Conservation (phyloP, 1,140 invertebrate genomes). For the Pogonomyrmex californicus region DNA sequence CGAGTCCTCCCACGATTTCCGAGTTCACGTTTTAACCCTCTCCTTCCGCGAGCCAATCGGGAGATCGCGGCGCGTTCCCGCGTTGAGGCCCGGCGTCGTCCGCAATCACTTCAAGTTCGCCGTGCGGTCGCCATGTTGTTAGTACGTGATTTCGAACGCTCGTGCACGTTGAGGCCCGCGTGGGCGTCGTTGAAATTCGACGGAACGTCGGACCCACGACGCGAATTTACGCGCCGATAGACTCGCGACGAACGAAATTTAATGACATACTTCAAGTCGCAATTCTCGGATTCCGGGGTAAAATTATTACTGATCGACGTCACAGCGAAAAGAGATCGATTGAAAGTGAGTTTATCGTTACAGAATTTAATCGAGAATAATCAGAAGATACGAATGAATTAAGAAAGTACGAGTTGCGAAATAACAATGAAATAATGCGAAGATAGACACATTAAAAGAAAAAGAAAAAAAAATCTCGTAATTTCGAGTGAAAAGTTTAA, state of each 20-base stretch:
- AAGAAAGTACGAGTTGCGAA: not conserved
- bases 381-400: not conserved
- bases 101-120: constrained; percentile 59
- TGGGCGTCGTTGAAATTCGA: constrained; percentile 12
- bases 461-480: not conserved
- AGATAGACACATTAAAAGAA: not conserved
- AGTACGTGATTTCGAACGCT: constrained; percentile 68
- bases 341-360: not conserved
- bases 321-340: not conserved
- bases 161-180: not conserved
- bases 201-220: constrained; percentile 18
- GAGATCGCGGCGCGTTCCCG: constrained; percentile 65
- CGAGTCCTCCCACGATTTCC: constrained; percentile 46
- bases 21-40: constrained; percentile 47
- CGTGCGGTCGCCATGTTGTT: constrained; percentile 75
- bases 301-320: not conserved
- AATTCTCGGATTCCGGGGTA: not conserved
- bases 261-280: not conserved
- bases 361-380: not conserved
- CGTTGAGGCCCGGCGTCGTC: constrained; percentile 55
- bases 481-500: not conserved
- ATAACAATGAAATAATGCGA: not conserved
- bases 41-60: constrained; percentile 66
- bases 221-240: constrained; percentile 11
- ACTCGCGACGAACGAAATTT: not conserved